Base-by-base conservation (phyloP, 2,113 vertebrate species). In the Meleagris gallopavo region DNA sequence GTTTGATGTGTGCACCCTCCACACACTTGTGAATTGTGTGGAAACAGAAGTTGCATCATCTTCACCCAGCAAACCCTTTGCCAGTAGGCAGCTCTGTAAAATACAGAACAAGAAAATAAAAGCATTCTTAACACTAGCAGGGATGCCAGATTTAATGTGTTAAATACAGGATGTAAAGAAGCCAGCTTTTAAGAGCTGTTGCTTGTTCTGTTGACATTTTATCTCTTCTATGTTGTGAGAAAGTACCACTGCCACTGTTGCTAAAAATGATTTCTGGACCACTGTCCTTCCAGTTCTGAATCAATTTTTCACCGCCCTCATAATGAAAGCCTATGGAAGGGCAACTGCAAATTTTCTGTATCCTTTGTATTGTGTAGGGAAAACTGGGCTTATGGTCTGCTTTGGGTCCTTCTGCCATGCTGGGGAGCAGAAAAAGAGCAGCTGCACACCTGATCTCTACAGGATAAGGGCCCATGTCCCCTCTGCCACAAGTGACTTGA, bases 171-270 rank as follows among this genome's bases (percentile, higher is more conserved):
- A 21, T 18, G 18, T 61, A 77, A 90, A 90, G 76, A 19, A 62
- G 10, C 50, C n/a, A 18, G 54, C 6, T 64, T 17, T 19, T 43
- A 38, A 73, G 50, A 75, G 60, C 64, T 80, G 3, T 61, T 76
- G 60, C 67, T 76, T 76, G 3, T 62, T 76, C 66, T 69, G 3
- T 76, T 89, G 58, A 67, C 54, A 54, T 9, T 10, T 8, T 4
- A 45, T 19, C 45, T 87, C 52, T 54, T 82, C 55, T 40, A 43
- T 27, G 69, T n/a, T 1, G 2, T 81, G 66, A 86, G 88, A 93
- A 90, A 86, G 74, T 60, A 65, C 41, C 65, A 77, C 58, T 91
- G 41, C 48, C 61, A 69, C 14, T 45, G 30, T 54, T 91, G 78
- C 38, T 91, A 91, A 95, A 88, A 92, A 65, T 72, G 0, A 22